phyloP scores from a whole-genome alignment of 2,797 vertebrate species.

The Esox masquinongy region DNA sequence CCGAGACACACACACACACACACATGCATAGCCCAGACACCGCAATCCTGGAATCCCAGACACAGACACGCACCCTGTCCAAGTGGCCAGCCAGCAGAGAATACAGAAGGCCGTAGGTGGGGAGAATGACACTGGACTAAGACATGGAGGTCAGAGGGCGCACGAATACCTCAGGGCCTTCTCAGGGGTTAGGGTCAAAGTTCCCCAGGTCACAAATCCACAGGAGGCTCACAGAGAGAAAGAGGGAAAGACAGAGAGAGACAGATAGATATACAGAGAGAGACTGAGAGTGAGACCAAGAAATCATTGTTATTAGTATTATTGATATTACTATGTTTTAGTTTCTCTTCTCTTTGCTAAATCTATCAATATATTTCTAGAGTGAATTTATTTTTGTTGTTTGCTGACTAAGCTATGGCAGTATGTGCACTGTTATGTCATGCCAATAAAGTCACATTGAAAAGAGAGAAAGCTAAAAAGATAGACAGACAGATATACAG shows the following conservation, averaged over 20 bases:
- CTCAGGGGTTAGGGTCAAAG: conserved; percentile 39
- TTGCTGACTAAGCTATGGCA: too few species aligned
- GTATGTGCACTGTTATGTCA: too few species aligned
- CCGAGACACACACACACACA: conserved; percentile 15
- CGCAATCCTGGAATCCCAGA: conserved; percentile 29
- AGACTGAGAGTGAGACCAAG: too few species aligned
- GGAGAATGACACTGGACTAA: background rate
- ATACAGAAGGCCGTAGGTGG: background rate
- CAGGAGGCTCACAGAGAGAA: conserved; percentile 40
- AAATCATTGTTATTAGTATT: too few species aligned
- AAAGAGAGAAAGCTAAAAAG: too few species aligned
- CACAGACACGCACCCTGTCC: conserved; percentile 2
- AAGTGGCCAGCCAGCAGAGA: background rate
- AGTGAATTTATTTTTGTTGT: too few species aligned
- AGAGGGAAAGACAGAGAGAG: background rate
- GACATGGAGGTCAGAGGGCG: background rate
- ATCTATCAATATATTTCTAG: too few species aligned
- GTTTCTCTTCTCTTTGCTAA: too few species aligned
- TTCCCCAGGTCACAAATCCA: conserved; percentile 46
- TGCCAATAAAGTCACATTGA: too few species aligned
- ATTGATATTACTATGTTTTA: too few species aligned
- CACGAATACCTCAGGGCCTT: background rate
- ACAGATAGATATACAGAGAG: background rate
- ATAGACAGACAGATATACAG: too few species aligned
- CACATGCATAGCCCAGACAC: background rate